Evolutionary conservation across 2,113 vertebrate species (phyloP).

Genomic region (Ammodramus savannarum): DNA sequence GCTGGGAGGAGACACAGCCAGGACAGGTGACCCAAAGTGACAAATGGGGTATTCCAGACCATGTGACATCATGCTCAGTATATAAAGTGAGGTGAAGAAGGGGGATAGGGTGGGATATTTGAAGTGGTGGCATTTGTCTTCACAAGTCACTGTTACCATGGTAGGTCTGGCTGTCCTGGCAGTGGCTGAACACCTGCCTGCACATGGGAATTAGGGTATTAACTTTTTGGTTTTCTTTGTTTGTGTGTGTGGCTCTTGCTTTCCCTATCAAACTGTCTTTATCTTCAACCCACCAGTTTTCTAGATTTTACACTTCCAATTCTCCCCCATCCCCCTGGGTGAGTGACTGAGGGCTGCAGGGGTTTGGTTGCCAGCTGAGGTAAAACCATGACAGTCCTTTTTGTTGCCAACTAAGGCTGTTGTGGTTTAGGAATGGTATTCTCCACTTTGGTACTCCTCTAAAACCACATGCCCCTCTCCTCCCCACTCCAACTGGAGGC

Average conservation of each 20-base stretch:
- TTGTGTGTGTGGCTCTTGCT: neutral
- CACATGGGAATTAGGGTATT: neutral
- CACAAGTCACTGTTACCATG: neutral
- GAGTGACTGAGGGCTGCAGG: accelerated
- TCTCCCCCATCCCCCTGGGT: neutral
- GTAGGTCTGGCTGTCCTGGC: neutral
- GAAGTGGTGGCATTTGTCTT: neutral
- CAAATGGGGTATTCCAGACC: neutral
- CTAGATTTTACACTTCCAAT: neutral
- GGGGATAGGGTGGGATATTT: neutral
- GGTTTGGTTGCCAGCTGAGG: neutral
- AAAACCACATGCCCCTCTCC: accelerated
- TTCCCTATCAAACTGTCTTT: neutral
- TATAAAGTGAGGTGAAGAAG: neutral
- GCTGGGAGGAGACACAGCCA: neutral
- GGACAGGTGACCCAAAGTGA: neutral
- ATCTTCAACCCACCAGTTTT: neutral
- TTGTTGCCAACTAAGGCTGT: neutral
- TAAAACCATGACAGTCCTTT: neutral
- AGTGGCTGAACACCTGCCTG: neutral
- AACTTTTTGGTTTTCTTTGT: neutral
- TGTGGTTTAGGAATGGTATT: neutral
- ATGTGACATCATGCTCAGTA: neutral
- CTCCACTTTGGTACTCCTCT: neutral
- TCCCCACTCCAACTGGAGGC: neutral